These are phyloP conservation scores for Engraulis encrasicolus DNA, from an alignment of 2,113 vertebrate species.

Conservation along the genomic window DNA sequence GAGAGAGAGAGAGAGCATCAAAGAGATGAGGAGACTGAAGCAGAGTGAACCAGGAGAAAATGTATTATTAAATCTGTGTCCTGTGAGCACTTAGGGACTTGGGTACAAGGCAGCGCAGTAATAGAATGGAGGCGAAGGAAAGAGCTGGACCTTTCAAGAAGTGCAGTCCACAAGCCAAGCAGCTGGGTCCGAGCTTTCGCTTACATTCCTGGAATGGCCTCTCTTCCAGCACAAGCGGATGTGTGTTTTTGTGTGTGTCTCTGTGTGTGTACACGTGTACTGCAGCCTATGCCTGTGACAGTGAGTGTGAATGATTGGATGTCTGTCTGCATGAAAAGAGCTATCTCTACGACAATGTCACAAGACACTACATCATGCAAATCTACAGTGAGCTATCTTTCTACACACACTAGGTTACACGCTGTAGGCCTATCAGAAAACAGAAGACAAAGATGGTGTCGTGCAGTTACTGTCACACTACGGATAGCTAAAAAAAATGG, in stretches of 20 bases:
- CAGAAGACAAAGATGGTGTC: too few species aligned
- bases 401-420: background rate
- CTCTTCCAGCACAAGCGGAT: background rate
- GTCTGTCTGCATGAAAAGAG: background rate
- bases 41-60: background rate
- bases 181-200: background rate
- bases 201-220: background rate
- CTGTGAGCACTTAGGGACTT: background rate
- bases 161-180: background rate
- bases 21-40: background rate
- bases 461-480: constrained; percentile 1
- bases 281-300: background rate
- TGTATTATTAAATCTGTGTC: constrained; percentile 13
- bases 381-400: background rate
- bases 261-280: background rate
- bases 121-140: background rate
- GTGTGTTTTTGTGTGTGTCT: background rate
- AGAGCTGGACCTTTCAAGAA: background rate
- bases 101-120: background rate
- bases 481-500: background rate
- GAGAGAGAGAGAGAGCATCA: background rate
- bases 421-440: too few species aligned
- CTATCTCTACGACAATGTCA: background rate
- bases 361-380: background rate
- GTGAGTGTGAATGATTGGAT: background rate